Base-by-base conservation (phyloP, 2,888 invertebrate genomes). In the Tetranychus piercei region DNA sequence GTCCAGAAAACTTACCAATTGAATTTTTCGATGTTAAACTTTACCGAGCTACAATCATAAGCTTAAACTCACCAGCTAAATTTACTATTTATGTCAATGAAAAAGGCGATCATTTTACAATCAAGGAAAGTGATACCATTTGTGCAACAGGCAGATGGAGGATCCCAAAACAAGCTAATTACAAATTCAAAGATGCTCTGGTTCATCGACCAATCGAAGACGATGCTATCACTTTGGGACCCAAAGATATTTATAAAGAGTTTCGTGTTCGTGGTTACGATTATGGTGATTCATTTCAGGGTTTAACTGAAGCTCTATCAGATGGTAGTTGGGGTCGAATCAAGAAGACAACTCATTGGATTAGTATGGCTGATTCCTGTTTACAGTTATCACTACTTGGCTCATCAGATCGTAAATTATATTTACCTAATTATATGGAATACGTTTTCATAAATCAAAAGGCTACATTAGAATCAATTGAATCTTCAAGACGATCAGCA, bases 351-450 rank as follows among this genome's bases (percentile, higher is more conserved):
- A 88, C 88, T 78, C 91, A 95, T 83, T 97, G 95, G 95, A 88
- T 96, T 76, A 88, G 94, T 71, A 96, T 89, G 84, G 88, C 96
- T 83, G 97, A 97, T 82, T 93, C 94, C 1, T 92, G 97, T 90
- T 86, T 97, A 71, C 97, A 97, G 84, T 93, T 73, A 34, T 65
- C 73, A 15, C 65, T 77, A 11, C 34, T 77, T 4, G 74, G 80
- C 7, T 75, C 78, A n/a, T 77, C 79, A 5, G 64, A 70, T 43
- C 78, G 79, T 6, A 79, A 80, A 43, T 79, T 83, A 7, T 78
- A 81, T 71, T 78, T 83, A 43, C 83, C 83, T 1, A 83, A 82
- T 6, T 78, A 82, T 11, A 82, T 83, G 64, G 79, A 77, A 23
- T 73, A 69, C 34, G 34, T 77, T 9, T 43, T 65, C 43, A 67